Base-by-base conservation (phyloP, 2,113 vertebrate species). In the Paradoxurus hermaphroditus region DNA sequence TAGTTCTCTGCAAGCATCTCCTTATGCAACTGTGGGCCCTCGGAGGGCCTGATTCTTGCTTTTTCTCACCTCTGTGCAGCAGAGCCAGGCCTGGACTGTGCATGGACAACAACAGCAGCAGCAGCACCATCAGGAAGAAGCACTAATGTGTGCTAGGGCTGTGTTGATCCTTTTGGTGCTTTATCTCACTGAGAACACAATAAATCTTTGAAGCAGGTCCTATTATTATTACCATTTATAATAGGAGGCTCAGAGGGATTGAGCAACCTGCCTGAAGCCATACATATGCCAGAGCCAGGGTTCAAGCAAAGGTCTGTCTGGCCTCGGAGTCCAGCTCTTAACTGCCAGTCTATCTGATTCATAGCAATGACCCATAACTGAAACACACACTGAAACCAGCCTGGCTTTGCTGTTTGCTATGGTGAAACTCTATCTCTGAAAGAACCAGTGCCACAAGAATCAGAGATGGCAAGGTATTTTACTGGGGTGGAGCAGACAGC, bases 291-390 rank as follows among this genome's bases (percentile, higher is more conserved):
- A 19, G 72, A 90, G n/a, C 87, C n/a, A 8, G 79, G 65, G 73
- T 72, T 93, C 79, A 94, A 36, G 51, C 5, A 1, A 53, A 97
- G 91, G 84, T 92, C 68, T 65, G 44, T n/a, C 46, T 84, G 95
- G 81, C 85, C 59, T 90, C 46, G n/a, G 92, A 56, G 86, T 25
- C 51, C 65, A 65, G 94, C 68, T 85, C 88, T 36, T 34, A 36
- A n/a, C 62, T 27, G 10, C 31, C 51, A 14, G 70, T n/a, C 41
- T 46, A 4, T 53, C 81, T 78, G 91, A 95, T 29, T 67, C 72
- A 53, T 3, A 18, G 65, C 72, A 82, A 29, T 44, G 79, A 49
- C 27, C 59, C 2, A 0, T 10, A 16, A 29, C 65, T 4, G 49
- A 90, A 85, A 63, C 34, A 19, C 85, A 63, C 46, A 0, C 77